Percentiles rank a stretch among this genome's conserved stretches.
Evolutionary conservation across 2,888 invertebrate species (phyloP).

Genomic region (Drosophila sordidula): DNA sequence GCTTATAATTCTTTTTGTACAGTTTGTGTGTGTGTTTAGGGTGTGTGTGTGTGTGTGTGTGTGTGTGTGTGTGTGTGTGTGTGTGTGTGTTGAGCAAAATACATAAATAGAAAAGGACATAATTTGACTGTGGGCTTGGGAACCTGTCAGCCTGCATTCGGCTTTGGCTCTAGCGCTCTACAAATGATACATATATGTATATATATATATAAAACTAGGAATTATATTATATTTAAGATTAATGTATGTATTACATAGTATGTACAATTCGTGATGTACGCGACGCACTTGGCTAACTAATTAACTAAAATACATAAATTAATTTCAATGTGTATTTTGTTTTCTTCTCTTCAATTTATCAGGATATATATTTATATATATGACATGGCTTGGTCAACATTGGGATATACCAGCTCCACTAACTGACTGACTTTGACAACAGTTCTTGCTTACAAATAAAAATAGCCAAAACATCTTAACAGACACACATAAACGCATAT

Average conservation of each 20-base stretch:
- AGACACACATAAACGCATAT: constrained; percentile 3
- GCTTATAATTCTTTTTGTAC: constrained; percentile 31
- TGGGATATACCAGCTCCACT: constrained; percentile 28
- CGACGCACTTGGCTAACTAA: constrained; percentile 36
- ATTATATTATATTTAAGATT: constrained; percentile 16
- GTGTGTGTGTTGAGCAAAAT: constrained; percentile 39
- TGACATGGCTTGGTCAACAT: constrained; percentile 38
- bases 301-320: constrained; percentile 38
- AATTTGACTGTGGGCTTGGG: constrained; percentile 39
- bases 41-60: constrained; percentile 15
- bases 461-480: constrained; percentile 2
- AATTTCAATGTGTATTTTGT: constrained; percentile 14
- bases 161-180: constrained; percentile 46
- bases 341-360: background rate
- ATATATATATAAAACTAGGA: constrained; percentile 7
- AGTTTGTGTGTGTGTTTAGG: constrained; percentile 14
- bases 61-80: constrained; percentile 18
- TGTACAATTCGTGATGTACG: constrained; percentile 28
- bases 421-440: constrained; percentile 26
- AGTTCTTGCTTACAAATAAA: constrained; percentile 13
- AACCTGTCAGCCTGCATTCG: constrained; percentile 43
- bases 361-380: constrained; percentile 10
- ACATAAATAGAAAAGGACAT: constrained; percentile 31
- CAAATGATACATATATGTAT: constrained; percentile 20
- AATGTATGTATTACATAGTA: constrained; percentile 8